Base-by-base conservation (phyloP, 1,140 invertebrate species). In the Trichogramma pretiosum region DNA sequence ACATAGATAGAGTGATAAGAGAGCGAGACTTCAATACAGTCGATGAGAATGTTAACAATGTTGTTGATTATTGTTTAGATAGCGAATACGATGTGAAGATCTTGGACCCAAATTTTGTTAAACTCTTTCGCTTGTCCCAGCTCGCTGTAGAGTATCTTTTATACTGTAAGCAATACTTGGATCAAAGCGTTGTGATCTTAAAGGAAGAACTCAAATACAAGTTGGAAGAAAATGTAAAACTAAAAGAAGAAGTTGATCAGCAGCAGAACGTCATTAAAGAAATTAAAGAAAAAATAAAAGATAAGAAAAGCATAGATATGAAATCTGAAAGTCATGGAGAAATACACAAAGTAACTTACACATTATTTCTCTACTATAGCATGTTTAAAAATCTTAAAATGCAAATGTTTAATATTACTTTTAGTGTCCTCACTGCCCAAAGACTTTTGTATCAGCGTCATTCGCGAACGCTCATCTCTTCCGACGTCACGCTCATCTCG, bases 131-230 rank as follows among this genome's bases (percentile, higher is more conserved):
- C 13, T 60, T 84, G 14, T 77, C 80, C 34, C 81, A 84, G 54
- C 60, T 84, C n/a, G 73, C 81, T 2, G 74, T 83, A 3, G 79
- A 83, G 54, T 84, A 82, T 67, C 75, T 83, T 53, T 71, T 82
- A 35, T 82, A 82, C 61, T 83, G 81, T 53, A 77, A 81, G 52
- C 78, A 78, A 52, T 81, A 83, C 57, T 71, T 83, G 26, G 81
- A 83, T 59, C 74, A 77, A 38, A 81, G 78, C 56, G 75, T 83
- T 23, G 69, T 76, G 50, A 72, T 80, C 23, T 58, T 82, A 8
- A 77, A 79, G 52, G 77, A 81, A 53, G 79, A 82, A 60, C 56
- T 81, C 5, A 70, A 65, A 38, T 64, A 65, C 13, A 62, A 77
- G 50, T 68, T 75, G 10, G 74, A 80, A 60, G 79, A 70, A 16